phyloP scores from a whole-genome alignment of 2,113 vertebrate species.

The Circaetus cinerascens region DNA sequence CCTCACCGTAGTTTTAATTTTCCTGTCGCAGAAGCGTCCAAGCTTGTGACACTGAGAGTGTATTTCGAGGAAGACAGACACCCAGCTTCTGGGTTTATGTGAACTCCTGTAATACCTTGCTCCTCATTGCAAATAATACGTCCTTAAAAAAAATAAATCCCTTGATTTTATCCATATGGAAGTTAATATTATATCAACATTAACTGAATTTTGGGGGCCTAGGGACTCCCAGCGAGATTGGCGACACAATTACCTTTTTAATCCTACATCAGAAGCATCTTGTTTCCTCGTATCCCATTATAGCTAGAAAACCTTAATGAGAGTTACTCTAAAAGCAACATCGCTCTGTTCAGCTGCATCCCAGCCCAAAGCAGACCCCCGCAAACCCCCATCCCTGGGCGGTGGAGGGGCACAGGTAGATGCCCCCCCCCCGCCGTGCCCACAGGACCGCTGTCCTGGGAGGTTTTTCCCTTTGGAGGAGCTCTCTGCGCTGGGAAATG shows the following conservation, averaged over 20 bases:
- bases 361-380: background rate
- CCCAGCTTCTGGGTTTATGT: background rate
- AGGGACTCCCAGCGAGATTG: background rate
- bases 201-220: background rate
- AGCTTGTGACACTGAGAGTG: background rate
- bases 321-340: rapidly evolving
- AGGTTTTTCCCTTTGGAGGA: background rate
- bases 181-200: rapidly evolving
- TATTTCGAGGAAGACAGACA: background rate
- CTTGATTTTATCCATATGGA: background rate
- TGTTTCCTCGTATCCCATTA: rapidly evolving
- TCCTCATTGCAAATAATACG: background rate
- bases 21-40: background rate
- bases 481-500: background rate
- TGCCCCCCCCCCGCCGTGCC: rapidly evolving
- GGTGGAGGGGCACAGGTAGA: too few species aligned
- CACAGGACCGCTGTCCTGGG: rapidly evolving
- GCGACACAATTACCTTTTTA: rapidly evolving
- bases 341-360: background rate
- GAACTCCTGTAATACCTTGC: background rate
- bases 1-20: background rate
- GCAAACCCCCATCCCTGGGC: background rate
- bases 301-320: background rate
- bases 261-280: background rate
- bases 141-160: background rate